Base-by-base conservation (phyloP, 2,113 vertebrate genomes). In the Rhombomys opimus region DNA sequence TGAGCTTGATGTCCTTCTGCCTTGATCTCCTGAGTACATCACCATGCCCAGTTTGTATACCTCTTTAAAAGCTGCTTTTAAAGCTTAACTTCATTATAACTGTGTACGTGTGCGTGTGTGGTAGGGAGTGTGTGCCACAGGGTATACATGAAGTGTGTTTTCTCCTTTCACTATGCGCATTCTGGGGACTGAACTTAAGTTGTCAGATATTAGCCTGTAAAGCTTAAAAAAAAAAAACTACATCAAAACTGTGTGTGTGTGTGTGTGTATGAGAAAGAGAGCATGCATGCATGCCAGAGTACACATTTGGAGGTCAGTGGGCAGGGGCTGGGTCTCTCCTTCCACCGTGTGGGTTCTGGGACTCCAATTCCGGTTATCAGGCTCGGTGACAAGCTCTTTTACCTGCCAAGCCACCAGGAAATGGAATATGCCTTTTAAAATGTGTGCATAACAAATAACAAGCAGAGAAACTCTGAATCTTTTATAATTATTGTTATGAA, bases 401-500 rank as follows among this genome's bases (percentile, higher is more conserved):
- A 15, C n/a, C 59, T 27, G 57, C 22, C 61, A 35, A 61, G 35
- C 54, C 25, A 73, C 75, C 23, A 65, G 12, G 84, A 17, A 18
- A 81, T 85, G 12, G 11, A 30, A 7, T 73, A 70, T 92, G 18
- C 68, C 76, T 87, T 52, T 92, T 67, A 92, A 78, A 14, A 38
- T 27, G 6, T 18, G 14, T 68, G 57, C 57, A 82, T 96, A 88
- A 73, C 65, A 38, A 78, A 86, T 54, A 80, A 7, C 65, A 88
- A 27, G 7, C 38, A 61, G 65, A 63, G 22, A 27, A 46, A 20
- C 63, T 88, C 57, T 87, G 75, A 52, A 76, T 92, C 25, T 85
- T 41, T 92, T 80, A 1, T 77, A 76, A 81, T 91, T 67, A 68
- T 94, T 82, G 35, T 57, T 87, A 68, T 59, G 89, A 65, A 68